These are phyloP conservation scores for Antrozous pallidus DNA, from an alignment of 2,797 vertebrate genomes.

Conservation along the genomic window DNA sequence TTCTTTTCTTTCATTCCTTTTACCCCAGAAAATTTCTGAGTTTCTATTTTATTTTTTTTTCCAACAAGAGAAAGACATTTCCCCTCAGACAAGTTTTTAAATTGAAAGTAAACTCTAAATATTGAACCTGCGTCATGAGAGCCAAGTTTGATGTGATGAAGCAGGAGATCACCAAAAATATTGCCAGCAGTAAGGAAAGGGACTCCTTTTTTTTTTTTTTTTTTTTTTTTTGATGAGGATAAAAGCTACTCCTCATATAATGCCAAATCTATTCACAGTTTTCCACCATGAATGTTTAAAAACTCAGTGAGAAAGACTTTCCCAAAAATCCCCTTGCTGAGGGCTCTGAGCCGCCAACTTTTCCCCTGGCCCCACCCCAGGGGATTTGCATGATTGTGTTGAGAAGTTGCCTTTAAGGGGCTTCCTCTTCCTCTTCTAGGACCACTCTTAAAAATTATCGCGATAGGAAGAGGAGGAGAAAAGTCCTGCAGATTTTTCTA, in stretches of 20 bases:
- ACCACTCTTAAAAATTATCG: not conserved
- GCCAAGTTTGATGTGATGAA: not conserved
- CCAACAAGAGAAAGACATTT: not conserved
- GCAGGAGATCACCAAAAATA: not conserved
- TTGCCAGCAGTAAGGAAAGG: constrained; percentile 5
- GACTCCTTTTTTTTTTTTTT: constrained; percentile 45
- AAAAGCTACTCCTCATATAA: constrained; percentile 24
- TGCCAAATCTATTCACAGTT: constrained; percentile 57
- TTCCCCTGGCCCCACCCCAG: not conserved
- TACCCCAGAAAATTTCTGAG: not conserved
- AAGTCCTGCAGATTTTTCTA: not conserved
- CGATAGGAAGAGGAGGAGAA: not conserved
- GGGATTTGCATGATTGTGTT: not conserved
- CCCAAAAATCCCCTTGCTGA: constrained; percentile 44
- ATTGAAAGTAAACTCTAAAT: not conserved
- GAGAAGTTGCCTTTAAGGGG: constrained; percentile 23
- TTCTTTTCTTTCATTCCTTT: not conserved
- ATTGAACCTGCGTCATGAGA: constrained; percentile 4
- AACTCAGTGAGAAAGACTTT: constrained; percentile 5
- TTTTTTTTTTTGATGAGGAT: constrained; percentile 40
- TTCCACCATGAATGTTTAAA: constrained; percentile 66
- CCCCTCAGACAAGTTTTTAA: not conserved
- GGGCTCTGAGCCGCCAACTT: constrained; percentile 21
- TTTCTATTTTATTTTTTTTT: constrained; percentile 14
- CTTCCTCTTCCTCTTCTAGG: not conserved